Base-by-base conservation (phyloP, 2,797 vertebrate genomes). In the Lagocephalus sceleratus region DNA sequence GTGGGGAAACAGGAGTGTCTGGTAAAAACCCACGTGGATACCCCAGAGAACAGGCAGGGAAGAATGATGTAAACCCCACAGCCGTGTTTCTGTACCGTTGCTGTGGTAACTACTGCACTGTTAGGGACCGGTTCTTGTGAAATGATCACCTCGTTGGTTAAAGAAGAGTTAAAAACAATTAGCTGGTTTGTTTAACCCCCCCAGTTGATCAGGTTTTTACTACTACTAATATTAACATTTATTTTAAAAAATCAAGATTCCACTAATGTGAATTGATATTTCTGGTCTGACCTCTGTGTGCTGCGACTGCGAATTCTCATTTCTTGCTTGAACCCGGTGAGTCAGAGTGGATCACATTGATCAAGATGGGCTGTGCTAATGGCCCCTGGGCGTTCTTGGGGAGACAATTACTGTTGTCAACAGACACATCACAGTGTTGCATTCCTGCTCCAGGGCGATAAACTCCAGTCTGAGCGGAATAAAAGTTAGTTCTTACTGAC, bases 291-390 rank as follows among this genome's bases (percentile, higher is more conserved):
- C 32, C 12, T 35, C 12, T 6, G 32, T 35, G 32, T 35, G 11
- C 56, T 57, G 51, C 47, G 47, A 45, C 41, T 65, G 20, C 1
- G 11, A 62, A 63, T 50, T 21, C 55, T 47, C 44, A 20, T 47
- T 52, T 55, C 51, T 44, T 63, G 38, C 56, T 8, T 49, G 12
- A 57, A 63, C 55, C 45, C 15, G 42, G 25, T 51, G 56, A 67
- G 57, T 74, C 64, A 78, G n/a, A 17, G 26, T 51, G 55, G 47
- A 49, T 71, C 54, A 43, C 46, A 32, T 40, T 71, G 53, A 63
- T 75, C 61, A 67, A 62, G 47, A 55, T 44, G 19, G 56, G 15
- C 23, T 54, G 52, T 42, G 26, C 54, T 60, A 67, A 69, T 65
- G 38, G 56, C 17, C 40, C 9, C 12, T 57, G 52, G 54, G 52